A percentile compares a stretch with the other conserved stretches of the same genome.
Conservation (phyloP, 2,888 invertebrate genomes). For the Argyresthia albistria region DNA sequence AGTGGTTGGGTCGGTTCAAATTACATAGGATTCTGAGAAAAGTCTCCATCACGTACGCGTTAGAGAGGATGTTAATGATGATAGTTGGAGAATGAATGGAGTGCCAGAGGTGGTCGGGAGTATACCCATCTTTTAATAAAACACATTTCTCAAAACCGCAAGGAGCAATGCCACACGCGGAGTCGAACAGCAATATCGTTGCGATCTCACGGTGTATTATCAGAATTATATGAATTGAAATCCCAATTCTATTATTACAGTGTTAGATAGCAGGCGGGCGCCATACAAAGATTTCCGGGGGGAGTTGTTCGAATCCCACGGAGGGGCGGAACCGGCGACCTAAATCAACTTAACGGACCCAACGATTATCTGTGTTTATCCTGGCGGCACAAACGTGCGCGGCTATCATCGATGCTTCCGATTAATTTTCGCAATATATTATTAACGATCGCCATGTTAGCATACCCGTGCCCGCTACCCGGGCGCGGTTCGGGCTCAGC, state of each 20-base stretch:
- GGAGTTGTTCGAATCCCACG: conserved; percentile 9
- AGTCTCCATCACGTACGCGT: conserved; percentile 21
- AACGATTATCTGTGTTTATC: conserved; percentile 47
- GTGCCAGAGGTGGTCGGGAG: neutral
- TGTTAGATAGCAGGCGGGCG: neutral
- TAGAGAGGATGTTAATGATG: conserved; percentile 18
- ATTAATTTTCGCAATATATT: conserved; percentile 42
- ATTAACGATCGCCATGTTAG: conserved; percentile 32
- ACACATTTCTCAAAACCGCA: too few species aligned
- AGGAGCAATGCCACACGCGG: too few species aligned
- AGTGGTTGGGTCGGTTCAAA: conserved; percentile 28
- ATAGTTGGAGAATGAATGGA: conserved; percentile 5
- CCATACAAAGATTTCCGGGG: conserved; percentile 3
- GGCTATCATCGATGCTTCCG: conserved; percentile 48
- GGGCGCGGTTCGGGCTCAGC: neutral
- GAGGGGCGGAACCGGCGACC: conserved; percentile 31
- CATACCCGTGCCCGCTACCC: neutral
- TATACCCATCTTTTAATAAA: too few species aligned
- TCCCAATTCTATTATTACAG: too few species aligned
- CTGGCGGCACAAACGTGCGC: conserved; percentile 42
- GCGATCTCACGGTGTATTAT: too few species aligned
- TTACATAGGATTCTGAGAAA: conserved; percentile 34
- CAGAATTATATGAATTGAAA: too few species aligned
- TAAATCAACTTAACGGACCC: conserved; percentile 46
- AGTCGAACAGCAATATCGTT: too few species aligned